Evolutionary conservation across 2,797 vertebrate species (phyloP).

Genomic region (Chloroceryle inda): DNA sequence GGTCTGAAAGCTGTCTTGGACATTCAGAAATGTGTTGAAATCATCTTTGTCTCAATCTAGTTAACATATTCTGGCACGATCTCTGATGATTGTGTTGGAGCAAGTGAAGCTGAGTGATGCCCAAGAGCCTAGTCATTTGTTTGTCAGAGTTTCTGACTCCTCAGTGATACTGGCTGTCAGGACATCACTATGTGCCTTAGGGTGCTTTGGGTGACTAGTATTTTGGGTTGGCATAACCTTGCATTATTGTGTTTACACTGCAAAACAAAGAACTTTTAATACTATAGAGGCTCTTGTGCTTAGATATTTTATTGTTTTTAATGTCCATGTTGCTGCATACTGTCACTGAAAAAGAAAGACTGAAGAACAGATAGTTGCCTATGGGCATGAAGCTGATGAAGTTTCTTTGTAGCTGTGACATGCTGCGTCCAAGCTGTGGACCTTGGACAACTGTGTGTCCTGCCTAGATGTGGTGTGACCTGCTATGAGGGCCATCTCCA

Average conservation of each 20-base stretch:
- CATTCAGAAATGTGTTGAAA: not conserved
- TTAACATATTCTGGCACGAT: rapidly evolving
- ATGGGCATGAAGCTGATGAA: not conserved
- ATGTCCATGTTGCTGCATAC: not conserved
- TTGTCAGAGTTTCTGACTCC: not conserved
- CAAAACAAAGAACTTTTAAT: not conserved
- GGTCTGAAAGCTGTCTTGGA: not conserved
- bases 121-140: not conserved
- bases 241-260: not conserved
- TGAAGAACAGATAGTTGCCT: not conserved
- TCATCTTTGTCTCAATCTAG: not conserved
- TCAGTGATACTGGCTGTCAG: not conserved
- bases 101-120: not conserved
- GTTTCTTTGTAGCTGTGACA: not conserved
- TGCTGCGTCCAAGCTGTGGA: not conserved
- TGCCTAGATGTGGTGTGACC: not conserved
- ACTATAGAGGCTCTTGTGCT: not conserved
- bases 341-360: not conserved
- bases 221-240: not conserved
- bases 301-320: not conserved
- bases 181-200: not conserved
- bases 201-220: not conserved
- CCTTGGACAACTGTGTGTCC: not conserved
- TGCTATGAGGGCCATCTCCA: not conserved
- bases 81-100: not conserved